Conservation (phyloP, 2,113 vertebrate species). For the Chloebia gouldiae region DNA sequence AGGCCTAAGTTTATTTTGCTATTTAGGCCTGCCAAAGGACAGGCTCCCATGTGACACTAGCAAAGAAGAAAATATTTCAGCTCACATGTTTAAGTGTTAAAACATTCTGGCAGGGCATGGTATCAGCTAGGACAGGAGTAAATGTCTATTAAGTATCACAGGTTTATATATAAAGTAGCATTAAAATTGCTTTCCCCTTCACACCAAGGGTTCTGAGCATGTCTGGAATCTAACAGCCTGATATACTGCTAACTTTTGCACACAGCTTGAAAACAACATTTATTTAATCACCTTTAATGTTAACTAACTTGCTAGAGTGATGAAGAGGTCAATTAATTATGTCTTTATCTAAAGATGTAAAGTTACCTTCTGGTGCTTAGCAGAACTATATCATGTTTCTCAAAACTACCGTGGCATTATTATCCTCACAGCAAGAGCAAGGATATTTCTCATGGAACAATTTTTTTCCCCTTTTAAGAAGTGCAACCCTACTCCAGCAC, state of each 20-base stretch:
- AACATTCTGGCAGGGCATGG: neutral
- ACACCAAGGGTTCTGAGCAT: neutral
- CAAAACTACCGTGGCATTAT: neutral
- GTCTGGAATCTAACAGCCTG: neutral
- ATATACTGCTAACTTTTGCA: neutral
- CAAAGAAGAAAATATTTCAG: neutral
- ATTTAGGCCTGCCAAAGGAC: neutral
- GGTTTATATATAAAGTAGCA: neutral
- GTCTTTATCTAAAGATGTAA: neutral
- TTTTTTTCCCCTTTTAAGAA: neutral
- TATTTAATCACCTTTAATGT: neutral
- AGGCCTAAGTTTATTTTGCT: neutral
- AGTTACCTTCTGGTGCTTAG: neutral
- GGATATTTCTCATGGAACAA: neutral
- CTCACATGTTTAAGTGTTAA: neutral
- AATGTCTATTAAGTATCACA: neutral
- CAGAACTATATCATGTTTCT: neutral
- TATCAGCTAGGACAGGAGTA: neutral
- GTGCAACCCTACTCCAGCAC: neutral
- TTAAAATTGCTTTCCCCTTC: neutral
- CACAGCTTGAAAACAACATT: neutral
- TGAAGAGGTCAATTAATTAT: neutral
- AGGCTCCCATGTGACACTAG: rapidly evolving
- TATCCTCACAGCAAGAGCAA: rapidly evolving
- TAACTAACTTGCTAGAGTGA: neutral